Evolutionary conservation across 1,140 invertebrate genomes (phyloP).

Genomic region (Aphaenogaster floridana): DNA sequence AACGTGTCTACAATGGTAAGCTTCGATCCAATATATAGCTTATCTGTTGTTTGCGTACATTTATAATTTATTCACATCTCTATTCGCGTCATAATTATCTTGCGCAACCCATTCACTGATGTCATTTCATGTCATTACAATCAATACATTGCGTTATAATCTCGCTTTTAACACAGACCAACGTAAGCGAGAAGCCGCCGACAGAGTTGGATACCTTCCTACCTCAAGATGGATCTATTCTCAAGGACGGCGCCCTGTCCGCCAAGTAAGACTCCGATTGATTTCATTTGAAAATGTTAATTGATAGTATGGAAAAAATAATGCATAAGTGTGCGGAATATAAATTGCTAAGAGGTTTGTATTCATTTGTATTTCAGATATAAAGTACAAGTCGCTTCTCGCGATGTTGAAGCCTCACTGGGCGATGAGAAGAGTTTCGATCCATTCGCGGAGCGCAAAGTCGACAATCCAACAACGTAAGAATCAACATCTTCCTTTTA

Average conservation of each 20-base stretch:
- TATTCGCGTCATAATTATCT: conserved; percentile 2
- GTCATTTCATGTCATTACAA: neutral
- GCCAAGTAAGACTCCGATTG: conserved; percentile 78
- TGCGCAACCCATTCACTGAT: neutral
- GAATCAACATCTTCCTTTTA: conserved; percentile 79
- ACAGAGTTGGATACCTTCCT: conserved; percentile 90
- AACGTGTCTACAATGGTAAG: conserved; percentile 45
- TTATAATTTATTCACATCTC: conserved; percentile 21
- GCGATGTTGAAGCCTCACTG: conserved; percentile 87
- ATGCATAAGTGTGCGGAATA: neutral
- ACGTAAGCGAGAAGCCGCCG: conserved; percentile 79
- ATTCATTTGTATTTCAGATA: conserved; percentile 87
- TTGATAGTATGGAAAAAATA: neutral
- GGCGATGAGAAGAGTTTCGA: conserved; percentile 88
- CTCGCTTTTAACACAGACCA: conserved; percentile 68
- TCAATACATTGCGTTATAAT: neutral
- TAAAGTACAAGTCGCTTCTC: conserved; percentile 87
- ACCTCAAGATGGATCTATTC: conserved; percentile 87
- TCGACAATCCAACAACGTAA: conserved; percentile 94
- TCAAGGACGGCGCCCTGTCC: conserved; percentile 83
- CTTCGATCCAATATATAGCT: neutral
- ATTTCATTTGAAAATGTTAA: conserved; percentile 3
- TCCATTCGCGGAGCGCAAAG: conserved; percentile 91
- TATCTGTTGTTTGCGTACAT: neutral
- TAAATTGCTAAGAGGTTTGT: conserved; percentile 31